Evolutionary conservation across 2,888 invertebrate species (phyloP), one percentile per base, ranked within the genome.

Genomic region (Argynnis bischoffii): DNA sequence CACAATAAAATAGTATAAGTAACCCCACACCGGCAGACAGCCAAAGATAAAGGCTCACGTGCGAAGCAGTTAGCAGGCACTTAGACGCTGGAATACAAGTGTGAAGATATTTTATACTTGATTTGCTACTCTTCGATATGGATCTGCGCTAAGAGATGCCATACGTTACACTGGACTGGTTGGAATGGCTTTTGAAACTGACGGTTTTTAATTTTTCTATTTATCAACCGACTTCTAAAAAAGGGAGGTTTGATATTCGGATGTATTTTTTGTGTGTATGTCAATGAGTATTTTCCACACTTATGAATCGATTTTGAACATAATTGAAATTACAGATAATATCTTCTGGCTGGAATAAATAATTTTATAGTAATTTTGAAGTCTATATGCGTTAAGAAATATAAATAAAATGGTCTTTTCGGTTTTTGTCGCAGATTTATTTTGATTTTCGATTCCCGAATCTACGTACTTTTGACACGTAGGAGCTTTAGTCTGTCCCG

Each of bases 1-100:
- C 31, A 48, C n/a, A 59, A 48, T 48, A 59, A 59, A 59, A 8
- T 13, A 35, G 13, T 35, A 8, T n/a, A 65, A 67, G 69, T 70
- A 72, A 73, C 72, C 71, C 69, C 35, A 41, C 61, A 60, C 63
- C 71, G 74, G 76, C 76, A 71, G 51, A 55, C 71, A 60, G 76
- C 76, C 76, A 76, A 72, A 67, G 75, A 73, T 76, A 72, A 71
- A 68, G 74, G 69, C 66, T 67, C 74, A 73, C 73, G 72, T 70
- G 74, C 65, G 69, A 69, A 70, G 68, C 67, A 71, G 66, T 75
- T 74, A 74, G 72, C 73, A 68, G 67, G 66, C 67, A 71, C 60
- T 65, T 71, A 66, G 59, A 53, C 61, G 54, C 18, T 57, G 60
- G 66, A 64, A 68, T 66, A 57, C 65, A 68, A 54, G 35, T 68